A percentile compares a stretch with the other conserved stretches of the same genome.
phyloP scores from a whole-genome alignment of 2,113 vertebrate species.

The Herpetotheres cachinnans region DNA sequence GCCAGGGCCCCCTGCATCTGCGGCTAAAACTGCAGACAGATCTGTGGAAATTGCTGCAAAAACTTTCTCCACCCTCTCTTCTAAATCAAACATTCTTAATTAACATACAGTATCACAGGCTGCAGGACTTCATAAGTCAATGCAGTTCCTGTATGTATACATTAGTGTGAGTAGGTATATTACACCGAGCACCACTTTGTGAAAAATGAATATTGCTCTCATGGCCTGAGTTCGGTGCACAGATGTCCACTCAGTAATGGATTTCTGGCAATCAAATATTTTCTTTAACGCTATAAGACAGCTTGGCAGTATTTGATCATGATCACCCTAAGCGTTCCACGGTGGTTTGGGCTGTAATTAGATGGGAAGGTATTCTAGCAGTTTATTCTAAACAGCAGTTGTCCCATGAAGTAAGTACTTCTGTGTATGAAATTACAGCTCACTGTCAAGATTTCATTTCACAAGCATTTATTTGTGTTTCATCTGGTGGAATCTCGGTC shows the following conservation, averaged over 20 bases:
- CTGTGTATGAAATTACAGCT: background rate
- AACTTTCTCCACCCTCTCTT: background rate
- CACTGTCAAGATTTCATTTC: background rate
- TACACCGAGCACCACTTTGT: background rate
- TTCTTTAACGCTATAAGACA: constrained; percentile 43
- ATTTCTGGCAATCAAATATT: constrained; percentile 44
- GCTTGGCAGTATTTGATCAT: constrained; percentile 14
- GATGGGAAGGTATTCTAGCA: background rate
- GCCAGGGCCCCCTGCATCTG: background rate
- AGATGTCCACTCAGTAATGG: constrained; percentile 28
- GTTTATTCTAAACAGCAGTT: background rate
- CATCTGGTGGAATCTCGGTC: background rate
- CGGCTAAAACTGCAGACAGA: background rate
- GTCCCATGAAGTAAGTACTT: background rate
- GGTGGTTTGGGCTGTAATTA: background rate
- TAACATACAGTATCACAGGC: constrained; percentile 1
- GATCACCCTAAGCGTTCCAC: background rate
- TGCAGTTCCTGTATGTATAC: constrained; percentile 2
- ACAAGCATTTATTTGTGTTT: too few relatives aligned
- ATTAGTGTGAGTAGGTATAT: background rate
- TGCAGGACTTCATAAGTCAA: background rate
- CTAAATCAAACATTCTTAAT: background rate
- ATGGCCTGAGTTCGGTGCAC: background rate
- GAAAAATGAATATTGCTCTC: background rate
- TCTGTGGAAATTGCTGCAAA: background rate